Percentiles rank a stretch among this genome's conserved stretches.
Conservation (phyloP, 2,888 invertebrate genomes). For the Ditylenchus weischeri region DNA sequence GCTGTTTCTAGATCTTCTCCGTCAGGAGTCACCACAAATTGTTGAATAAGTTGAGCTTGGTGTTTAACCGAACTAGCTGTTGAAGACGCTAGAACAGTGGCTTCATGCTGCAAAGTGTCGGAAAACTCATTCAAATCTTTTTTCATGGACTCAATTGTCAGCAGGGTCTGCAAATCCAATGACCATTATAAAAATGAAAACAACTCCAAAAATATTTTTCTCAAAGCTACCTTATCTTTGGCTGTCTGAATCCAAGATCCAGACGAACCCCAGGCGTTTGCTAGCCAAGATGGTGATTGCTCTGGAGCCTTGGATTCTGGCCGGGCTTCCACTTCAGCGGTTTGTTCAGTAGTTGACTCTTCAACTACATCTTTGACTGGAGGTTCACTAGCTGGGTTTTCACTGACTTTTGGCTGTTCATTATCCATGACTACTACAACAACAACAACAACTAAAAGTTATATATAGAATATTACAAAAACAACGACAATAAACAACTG, state of each 20-base stretch:
- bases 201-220: not conserved
- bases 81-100: constrained; percentile 40
- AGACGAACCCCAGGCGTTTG: constrained; percentile 39
- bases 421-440: no score
- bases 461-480: no score
- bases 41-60: constrained; percentile 50
- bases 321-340: not conserved
- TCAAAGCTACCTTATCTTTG: constrained; percentile 53
- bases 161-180: constrained; percentile 44
- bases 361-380: not conserved
- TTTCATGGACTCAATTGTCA: constrained; percentile 54
- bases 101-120: constrained; percentile 51
- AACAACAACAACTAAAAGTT: no score
- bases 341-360: not conserved
- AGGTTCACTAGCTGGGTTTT: not conserved
- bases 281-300: constrained; percentile 32
- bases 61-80: constrained; percentile 41
- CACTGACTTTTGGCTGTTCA: no score
- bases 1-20: constrained; percentile 16
- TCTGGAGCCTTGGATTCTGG: not conserved
- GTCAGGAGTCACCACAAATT: constrained; percentile 43
- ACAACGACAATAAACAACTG: no score
- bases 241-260: constrained; percentile 47
- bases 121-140: constrained; percentile 55
- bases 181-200: not conserved